Base-by-base conservation (phyloP, 2,113 vertebrate species). In the Pseudopipra pipra region DNA sequence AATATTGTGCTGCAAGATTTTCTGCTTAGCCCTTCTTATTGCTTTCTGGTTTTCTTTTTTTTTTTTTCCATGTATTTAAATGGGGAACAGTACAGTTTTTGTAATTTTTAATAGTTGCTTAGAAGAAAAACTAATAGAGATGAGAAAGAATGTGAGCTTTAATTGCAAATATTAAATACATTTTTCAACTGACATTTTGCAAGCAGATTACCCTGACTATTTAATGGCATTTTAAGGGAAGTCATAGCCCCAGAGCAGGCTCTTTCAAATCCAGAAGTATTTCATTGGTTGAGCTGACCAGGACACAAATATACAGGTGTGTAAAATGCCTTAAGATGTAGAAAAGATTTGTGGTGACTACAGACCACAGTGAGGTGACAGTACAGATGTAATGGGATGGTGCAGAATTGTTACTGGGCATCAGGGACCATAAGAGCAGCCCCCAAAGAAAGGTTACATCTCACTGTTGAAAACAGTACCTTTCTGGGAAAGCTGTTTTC, bases 31-130 rank as follows among this genome's bases (percentile, higher is more conserved):
- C 55, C 37, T 62, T 72, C 67, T 89, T 91, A 81, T 9, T 87
- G n/a, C 49, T 78, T 86, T 94, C 55, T 78, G 58, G 6, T 62
- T 95, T 90, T 80, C 41, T 87, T 74, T 78, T 65, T 72, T 41
- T 88, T 54, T 88, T 85, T 16, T 21, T 73, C 70, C 25, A 6
- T 27, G 2, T 35, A 46, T 74, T 33, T 87, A 90, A 93, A 76
- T 89, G 63, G 46, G 68, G 43, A 72, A 86, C 28, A 25, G 4
- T 43, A 31, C 30, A 56, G 43, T 63, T 94, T 91, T 78, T 70
- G 21, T 79, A 61, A 52, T 91, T 96, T 95, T 94, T 92, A 94
- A 51, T 71, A 84, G n/a, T 68, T 85, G 82, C 33, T n/a, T n/a
- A 70, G 35, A 93, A 68, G 58, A 54, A 96, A 65, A 95, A 91